Evolutionary conservation across 2,113 vertebrate genomes (phyloP).

Genomic region (Anseranas semipalmata): DNA sequence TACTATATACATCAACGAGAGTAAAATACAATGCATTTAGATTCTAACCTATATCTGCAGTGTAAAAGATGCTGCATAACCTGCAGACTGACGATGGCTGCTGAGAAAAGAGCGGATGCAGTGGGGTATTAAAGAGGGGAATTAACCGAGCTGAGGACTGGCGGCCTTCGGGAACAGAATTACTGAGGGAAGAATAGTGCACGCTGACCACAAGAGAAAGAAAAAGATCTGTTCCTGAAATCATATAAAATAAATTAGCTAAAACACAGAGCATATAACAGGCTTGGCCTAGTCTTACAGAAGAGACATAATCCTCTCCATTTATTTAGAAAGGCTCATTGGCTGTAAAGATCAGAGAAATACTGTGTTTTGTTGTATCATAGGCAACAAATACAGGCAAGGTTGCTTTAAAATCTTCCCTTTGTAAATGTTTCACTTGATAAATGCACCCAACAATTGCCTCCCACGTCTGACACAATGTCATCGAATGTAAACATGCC

Average conservation of each 20-base stretch:
- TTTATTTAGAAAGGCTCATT: background rate
- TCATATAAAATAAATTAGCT: background rate
- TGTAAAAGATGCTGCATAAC: accelerated
- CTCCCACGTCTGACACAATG: accelerated
- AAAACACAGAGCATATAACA: background rate
- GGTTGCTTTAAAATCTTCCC: background rate
- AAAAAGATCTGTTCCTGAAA: background rate
- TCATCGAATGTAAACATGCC: background rate
- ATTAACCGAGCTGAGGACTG: background rate
- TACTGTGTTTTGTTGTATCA: background rate
- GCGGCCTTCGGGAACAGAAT: background rate
- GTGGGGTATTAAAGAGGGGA: background rate
- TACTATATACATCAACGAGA: accelerated
- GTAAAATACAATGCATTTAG: background rate
- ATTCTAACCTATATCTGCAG: background rate
- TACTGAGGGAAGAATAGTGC: background rate
- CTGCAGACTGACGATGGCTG: accelerated
- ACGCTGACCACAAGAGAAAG: background rate
- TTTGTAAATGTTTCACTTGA: background rate
- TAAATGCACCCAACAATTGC: background rate
- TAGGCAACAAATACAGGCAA: background rate
- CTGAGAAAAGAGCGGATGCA: background rate
- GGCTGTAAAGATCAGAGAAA: background rate
- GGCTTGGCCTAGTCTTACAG: background rate
- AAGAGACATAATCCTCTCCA: background rate